A percentile compares a stretch with the other conserved stretches of the same genome.
Conservation (phyloP, 2,888 invertebrate genomes). For the Andrena marginata region DNA sequence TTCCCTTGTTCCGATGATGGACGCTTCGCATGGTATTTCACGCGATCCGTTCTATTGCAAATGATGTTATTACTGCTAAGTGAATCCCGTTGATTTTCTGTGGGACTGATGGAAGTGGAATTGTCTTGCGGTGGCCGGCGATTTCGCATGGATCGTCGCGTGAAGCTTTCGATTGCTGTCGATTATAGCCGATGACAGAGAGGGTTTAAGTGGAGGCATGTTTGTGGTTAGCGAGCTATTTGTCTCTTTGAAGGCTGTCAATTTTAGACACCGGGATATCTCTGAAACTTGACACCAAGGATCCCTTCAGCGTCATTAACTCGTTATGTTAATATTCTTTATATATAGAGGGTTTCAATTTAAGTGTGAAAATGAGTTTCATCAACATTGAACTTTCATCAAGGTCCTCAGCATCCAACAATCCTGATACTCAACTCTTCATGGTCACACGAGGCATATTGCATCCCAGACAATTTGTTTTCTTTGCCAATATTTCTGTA, state of each 20-base stretch:
- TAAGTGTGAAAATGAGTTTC: no score
- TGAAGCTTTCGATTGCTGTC: not conserved
- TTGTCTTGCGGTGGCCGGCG: not conserved
- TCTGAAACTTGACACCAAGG: not conserved
- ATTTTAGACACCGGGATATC: not conserved
- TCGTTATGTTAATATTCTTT: no score
- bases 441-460: no score
- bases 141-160: not conserved
- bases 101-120: conserved; percentile 11
- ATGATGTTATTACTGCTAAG: conserved; percentile 13
- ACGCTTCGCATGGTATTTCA: conserved; percentile 26
- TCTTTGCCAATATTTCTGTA: no score
- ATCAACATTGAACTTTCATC: no score
- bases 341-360: no score
- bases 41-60: conserved; percentile 12
- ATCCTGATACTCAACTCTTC: no score
- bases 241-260: not conserved
- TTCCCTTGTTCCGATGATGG: conserved; percentile 22
- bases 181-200: conserved; percentile 4
- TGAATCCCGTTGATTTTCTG: not conserved
- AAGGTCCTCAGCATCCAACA: no score
- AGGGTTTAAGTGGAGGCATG: not conserved
- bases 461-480: no score
- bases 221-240: conserved; percentile 1
- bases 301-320: no score